Conservation (phyloP, 2,888 invertebrate species). For the Neuroscelio doddi region DNA sequence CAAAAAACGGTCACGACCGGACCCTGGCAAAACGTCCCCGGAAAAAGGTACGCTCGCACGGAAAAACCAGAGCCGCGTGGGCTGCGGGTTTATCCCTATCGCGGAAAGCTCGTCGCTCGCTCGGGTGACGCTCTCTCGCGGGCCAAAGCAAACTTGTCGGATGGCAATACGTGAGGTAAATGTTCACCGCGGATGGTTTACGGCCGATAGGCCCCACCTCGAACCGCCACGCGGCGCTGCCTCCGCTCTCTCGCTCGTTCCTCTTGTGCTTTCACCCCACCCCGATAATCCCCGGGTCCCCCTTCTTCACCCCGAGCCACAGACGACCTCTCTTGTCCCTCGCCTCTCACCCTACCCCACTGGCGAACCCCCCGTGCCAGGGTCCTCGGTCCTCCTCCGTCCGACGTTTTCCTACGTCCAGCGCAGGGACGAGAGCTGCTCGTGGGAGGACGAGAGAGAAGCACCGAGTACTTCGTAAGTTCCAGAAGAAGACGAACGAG, state of each 20-base stretch:
- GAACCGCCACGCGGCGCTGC: conserved; percentile 74
- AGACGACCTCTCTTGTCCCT: conserved; percentile 44
- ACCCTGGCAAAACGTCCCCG: conserved; percentile 24
- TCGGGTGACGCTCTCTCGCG: conserved; percentile 66
- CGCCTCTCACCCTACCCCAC: conserved; percentile 46
- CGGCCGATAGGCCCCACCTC: conserved; percentile 77
- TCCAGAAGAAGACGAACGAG: conserved; percentile 53
- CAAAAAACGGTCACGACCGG: conserved; percentile 14
- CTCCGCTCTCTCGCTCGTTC: conserved; percentile 53
- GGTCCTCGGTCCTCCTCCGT: conserved; percentile 44
- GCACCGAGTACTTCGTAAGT: conserved; percentile 36
- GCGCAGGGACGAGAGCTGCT: conserved; percentile 59
- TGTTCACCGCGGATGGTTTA: conserved; percentile 73
- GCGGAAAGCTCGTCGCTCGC: conserved; percentile 45
- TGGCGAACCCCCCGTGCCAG: conserved; percentile 41
- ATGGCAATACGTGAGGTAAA: conserved; percentile 73
- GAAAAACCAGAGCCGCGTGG: conserved; percentile 49
- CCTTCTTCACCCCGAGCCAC: conserved; percentile 38
- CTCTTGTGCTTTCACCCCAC: conserved; percentile 45
- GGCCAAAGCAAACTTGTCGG: conserved; percentile 73
- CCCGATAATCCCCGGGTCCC: conserved; percentile 35
- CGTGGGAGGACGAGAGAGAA: conserved; percentile 50
- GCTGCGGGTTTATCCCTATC: conserved; percentile 41
- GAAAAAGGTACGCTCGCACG: conserved; percentile 32
- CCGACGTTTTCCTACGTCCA: conserved; percentile 52